Evolutionary conservation across 2,888 invertebrate species (phyloP).

Genomic region (Phalera bucephala): DNA sequence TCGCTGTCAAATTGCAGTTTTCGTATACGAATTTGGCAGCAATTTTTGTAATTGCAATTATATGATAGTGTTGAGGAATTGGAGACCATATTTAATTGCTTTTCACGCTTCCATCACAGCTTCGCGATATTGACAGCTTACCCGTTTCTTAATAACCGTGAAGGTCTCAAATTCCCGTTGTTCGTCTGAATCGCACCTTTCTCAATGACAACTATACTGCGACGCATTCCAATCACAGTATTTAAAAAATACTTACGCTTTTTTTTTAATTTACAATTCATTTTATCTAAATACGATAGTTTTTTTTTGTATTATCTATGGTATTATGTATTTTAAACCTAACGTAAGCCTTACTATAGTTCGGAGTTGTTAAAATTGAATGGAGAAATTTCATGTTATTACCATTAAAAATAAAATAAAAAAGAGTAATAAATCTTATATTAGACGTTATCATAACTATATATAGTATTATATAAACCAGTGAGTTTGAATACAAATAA

Average conservation of each 20-base stretch:
- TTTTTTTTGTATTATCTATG: conserved; percentile 44
- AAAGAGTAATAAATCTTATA: no score
- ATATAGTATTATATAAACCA: no score
- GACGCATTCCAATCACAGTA: conserved; percentile 78
- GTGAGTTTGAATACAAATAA: no score
- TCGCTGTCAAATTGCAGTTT: neutral
- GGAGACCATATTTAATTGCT: conserved; percentile 1
- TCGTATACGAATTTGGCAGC: neutral
- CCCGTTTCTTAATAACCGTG: neutral
- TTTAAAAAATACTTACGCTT: conserved; percentile 59
- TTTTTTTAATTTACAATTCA: conserved; percentile 32
- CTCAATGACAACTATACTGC: conserved; percentile 33
- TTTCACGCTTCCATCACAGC: conserved; percentile 10
- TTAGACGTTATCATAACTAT: no score
- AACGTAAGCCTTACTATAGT: conserved; percentile 38
- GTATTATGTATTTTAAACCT: conserved; percentile 43
- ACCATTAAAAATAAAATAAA: neutral
- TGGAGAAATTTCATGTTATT: neutral
- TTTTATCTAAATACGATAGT: conserved; percentile 19
- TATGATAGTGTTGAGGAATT: neutral
- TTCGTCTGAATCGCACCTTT: conserved; percentile 2
- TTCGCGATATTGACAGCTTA: conserved; percentile 6
- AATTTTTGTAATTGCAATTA: neutral
- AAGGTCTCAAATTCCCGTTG: neutral
- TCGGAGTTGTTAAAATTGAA: conserved; percentile 6